Percentiles rank a stretch among this genome's conserved stretches.
Conservation (phyloP, 2,888 invertebrate genomes). For the Papilio protenor region DNA sequence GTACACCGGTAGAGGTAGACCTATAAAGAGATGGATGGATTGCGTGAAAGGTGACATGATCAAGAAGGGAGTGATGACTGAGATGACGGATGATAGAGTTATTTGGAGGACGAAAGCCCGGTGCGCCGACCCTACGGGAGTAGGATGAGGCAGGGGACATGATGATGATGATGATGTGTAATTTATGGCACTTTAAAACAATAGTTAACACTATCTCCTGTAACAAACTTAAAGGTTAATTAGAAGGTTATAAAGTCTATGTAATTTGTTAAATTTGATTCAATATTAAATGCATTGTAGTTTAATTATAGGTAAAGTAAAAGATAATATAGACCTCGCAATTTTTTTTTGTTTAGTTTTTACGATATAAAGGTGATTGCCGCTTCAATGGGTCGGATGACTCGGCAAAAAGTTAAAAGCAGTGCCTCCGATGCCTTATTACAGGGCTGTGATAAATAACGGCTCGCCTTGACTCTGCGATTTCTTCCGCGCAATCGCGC, state of each 20-base stretch:
- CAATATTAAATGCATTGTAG: background rate
- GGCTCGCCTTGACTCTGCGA: slow-evolving; percentile 40
- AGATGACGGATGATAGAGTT: too few relatives aligned
- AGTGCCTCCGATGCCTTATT: slow-evolving; percentile 34
- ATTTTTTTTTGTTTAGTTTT: slow-evolving; percentile 19
- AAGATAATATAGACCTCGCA: background rate
- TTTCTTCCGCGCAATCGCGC: slow-evolving; percentile 36
- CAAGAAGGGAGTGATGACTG: too few relatives aligned
- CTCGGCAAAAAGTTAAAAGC: slow-evolving; percentile 34
- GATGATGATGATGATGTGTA: too few relatives aligned
- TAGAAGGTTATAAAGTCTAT: background rate
- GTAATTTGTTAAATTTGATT: background rate
- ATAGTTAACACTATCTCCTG: too few relatives aligned
- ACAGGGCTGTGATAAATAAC: slow-evolving; percentile 42
- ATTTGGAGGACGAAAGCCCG: too few relatives aligned
- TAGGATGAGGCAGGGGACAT: too few relatives aligned
- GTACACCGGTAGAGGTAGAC: too few relatives aligned
- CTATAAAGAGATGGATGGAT: too few relatives aligned
- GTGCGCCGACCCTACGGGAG: too few relatives aligned
- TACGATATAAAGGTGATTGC: slow-evolving; percentile 8
- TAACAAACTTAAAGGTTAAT: too few relatives aligned
- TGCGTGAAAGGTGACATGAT: too few relatives aligned
- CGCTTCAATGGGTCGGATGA: slow-evolving; percentile 35
- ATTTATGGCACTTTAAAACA: too few relatives aligned
- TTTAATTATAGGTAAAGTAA: background rate